Percentiles rank a stretch among this genome's conserved stretches.
phyloP scores from a whole-genome alignment of 2,113 vertebrate species.

The Podiceps cristatus region DNA sequence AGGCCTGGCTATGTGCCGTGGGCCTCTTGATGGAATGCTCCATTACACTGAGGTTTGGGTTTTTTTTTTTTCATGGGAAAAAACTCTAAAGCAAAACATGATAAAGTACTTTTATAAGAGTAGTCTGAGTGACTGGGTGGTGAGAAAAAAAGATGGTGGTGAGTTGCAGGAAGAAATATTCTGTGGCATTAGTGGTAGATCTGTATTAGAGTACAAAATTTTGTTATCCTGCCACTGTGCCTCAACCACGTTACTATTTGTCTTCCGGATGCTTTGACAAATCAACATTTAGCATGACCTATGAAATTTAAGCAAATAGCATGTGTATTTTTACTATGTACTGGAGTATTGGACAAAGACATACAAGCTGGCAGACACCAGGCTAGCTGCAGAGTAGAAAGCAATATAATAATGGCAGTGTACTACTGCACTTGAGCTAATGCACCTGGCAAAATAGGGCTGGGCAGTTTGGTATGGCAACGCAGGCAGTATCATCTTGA shows the following conservation, averaged over 20 bases:
- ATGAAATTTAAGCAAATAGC: not conserved
- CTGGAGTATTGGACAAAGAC: not conserved
- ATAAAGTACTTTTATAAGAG: constrained; percentile 29
- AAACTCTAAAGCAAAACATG: constrained; percentile 22
- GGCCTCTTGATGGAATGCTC: constrained; percentile 33
- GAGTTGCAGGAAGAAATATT: not conserved
- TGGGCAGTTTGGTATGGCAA: not conserved
- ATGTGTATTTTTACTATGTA: not conserved
- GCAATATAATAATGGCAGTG: accelerated
- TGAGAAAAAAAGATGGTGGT: not conserved
- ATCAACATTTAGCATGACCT: not conserved
- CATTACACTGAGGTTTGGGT: not conserved
- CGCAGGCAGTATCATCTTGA: not conserved
- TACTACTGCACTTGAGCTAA: not conserved
- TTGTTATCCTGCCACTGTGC: not conserved
- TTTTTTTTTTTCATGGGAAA: constrained; percentile 40
- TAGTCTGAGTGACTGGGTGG: not conserved
- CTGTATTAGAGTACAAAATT: not conserved
- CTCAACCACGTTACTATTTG: not conserved
- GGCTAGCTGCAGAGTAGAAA: not conserved
- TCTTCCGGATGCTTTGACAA: not conserved
- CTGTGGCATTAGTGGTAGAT: not conserved
- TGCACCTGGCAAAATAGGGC: not conserved
- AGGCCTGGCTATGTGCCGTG: not conserved
- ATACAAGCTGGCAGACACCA: not conserved